These are phyloP conservation scores for Barypeithes pellucidus DNA, from an alignment of 2,888 invertebrate species.

Conservation along the genomic window DNA sequence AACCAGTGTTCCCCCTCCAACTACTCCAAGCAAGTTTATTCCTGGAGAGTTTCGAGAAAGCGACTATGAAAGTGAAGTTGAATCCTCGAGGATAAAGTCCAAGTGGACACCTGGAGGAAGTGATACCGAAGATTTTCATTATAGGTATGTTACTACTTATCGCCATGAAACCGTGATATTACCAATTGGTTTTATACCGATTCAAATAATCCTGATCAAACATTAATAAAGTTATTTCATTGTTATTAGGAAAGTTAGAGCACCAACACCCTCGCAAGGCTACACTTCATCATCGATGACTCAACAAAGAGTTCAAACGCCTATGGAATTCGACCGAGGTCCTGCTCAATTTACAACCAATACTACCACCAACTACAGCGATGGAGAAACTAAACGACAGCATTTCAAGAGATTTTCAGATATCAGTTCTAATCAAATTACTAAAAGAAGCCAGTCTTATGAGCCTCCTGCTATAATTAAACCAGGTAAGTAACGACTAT, in stretches of 20 bases:
- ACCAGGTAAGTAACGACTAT: slow-evolving; percentile 65
- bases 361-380: slow-evolving; percentile 59
- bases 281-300: slow-evolving; percentile 20
- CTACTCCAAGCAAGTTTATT: slow-evolving; percentile 78
- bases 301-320: slow-evolving; percentile 71
- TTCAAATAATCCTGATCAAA: neutral
- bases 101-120: slow-evolving; percentile 78
- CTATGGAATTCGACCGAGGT: slow-evolving; percentile 77
- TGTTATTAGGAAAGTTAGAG: slow-evolving; percentile 71
- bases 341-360: slow-evolving; percentile 68
- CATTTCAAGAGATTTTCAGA: slow-evolving; percentile 63
- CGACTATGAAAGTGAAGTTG: slow-evolving; percentile 82
- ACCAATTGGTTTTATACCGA: neutral
- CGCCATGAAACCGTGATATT: neutral
- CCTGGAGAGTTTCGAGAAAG: slow-evolving; percentile 79
- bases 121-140: slow-evolving; percentile 75
- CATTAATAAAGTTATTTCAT: neutral
- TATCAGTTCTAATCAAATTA: slow-evolving; percentile 62
- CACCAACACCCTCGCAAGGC: slow-evolving; percentile 67
- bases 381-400: slow-evolving; percentile 56
- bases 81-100: slow-evolving; percentile 75
- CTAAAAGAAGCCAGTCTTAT: slow-evolving; percentile 61
- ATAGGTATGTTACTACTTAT: slow-evolving; percentile 65
- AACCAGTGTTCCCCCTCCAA: slow-evolving; percentile 71
- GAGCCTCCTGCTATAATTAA: slow-evolving; percentile 66